phyloP scores from a whole-genome alignment of 2,113 vertebrate genomes.

The Porphyrio hochstetteri region DNA sequence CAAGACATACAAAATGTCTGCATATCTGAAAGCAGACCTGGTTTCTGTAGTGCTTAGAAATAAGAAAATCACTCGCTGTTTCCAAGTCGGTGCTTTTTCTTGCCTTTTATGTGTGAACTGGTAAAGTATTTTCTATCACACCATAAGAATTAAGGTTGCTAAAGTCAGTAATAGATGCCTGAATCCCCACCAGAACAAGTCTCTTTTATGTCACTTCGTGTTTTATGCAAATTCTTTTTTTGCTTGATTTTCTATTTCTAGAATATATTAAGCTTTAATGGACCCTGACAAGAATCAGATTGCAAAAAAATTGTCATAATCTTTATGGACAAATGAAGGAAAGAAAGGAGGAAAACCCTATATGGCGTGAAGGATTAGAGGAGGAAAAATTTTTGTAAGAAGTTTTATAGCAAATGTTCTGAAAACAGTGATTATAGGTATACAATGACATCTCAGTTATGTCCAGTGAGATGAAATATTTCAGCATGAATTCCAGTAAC shows the following conservation, averaged over 20 bases:
- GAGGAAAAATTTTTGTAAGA: neutral
- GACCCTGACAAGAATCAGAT: constrained; percentile 31
- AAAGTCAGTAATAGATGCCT: neutral
- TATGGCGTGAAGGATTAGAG: neutral
- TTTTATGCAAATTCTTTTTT: constrained; percentile 61
- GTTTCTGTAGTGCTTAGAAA: neutral
- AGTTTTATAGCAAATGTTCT: neutral
- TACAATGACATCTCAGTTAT: neutral
- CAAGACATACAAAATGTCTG: neutral
- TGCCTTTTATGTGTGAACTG: neutral
- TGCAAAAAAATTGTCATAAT: constrained; percentile 49
- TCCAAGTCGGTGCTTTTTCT: neutral
- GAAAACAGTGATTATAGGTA: neutral
- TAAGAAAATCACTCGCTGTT: neutral
- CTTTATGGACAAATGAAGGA: neutral
- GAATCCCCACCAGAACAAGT: constrained; percentile 4
- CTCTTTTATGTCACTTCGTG: neutral
- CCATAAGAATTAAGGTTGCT: neutral
- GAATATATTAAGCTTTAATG: constrained; percentile 60
- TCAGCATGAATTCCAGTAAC: neutral
- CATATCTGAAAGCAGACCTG: neutral
- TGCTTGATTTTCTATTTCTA: constrained; percentile 2
- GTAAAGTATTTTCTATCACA: neutral
- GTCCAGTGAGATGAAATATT: neutral
- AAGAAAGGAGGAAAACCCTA: neutral